Conservation (phyloP, 2,113 vertebrate species). For the Gopherus evgoodei region DNA sequence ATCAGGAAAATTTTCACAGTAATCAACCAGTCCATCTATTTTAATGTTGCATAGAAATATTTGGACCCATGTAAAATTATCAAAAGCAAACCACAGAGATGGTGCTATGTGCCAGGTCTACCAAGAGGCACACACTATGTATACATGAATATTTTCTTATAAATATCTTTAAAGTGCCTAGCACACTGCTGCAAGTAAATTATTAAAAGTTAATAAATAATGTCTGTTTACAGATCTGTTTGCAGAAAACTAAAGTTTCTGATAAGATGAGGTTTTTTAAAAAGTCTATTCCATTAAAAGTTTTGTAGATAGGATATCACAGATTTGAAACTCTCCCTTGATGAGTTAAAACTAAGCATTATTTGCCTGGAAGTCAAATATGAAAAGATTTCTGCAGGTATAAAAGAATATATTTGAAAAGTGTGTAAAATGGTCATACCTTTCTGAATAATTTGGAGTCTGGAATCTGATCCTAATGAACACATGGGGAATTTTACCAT, state of each 20-base stretch:
- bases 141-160: not conserved
- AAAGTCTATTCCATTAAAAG: constrained; percentile 14
- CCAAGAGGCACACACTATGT: not conserved
- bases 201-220: constrained; percentile 23
- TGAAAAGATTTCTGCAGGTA: not conserved
- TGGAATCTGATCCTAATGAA: not conserved
- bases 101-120: not conserved
- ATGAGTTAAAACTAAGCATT: not conserved
- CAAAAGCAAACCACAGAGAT: not conserved
- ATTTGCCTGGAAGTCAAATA: not conserved
- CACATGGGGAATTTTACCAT: not conserved
- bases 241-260: constrained; percentile 1
- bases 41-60: not conserved
- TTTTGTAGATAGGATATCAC: not conserved
- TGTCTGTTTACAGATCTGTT: not conserved
- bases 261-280: not conserved
- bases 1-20: not conserved
- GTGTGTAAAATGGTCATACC: not conserved
- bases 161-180: constrained; percentile 1
- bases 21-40: not conserved
- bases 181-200: not conserved
- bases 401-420: not conserved
- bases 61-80: not conserved
- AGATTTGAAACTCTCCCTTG: not conserved
- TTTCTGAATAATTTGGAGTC: not conserved